Conservation (phyloP, 2,888 invertebrate genomes). For the Ophraella communa region DNA sequence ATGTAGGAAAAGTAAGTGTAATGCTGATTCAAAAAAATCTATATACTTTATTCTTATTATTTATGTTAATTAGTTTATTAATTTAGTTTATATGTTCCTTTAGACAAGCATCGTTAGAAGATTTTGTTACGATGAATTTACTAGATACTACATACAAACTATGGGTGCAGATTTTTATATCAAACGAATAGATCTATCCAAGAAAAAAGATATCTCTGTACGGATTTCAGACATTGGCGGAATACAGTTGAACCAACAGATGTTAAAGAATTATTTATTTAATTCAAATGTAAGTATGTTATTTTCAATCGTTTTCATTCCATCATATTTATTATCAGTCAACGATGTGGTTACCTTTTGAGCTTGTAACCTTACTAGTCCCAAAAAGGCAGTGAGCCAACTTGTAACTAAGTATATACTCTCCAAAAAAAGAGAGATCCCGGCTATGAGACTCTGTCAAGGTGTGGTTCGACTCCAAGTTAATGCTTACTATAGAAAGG, state of each 20-base stretch:
- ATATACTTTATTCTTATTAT: no score
- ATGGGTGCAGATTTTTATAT: slow-evolving; percentile 77
- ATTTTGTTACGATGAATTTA: slow-evolving; percentile 73
- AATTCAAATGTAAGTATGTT: slow-evolving; percentile 69
- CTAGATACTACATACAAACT: slow-evolving; percentile 68
- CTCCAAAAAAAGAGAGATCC: no score
- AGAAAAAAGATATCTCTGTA: slow-evolving; percentile 68
- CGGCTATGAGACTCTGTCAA: no score
- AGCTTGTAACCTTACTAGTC: no score
- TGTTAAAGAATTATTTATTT: slow-evolving; percentile 79
- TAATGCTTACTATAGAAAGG: no score
- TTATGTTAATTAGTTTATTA: background rate
- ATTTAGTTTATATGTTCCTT: slow-evolving; percentile 36
- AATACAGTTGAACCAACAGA: slow-evolving; percentile 73
- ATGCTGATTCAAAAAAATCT: no score
- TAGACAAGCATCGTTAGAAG: slow-evolving; percentile 70
- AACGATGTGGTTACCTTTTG: no score
- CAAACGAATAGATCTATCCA: slow-evolving; percentile 67
- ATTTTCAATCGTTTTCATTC: no score
- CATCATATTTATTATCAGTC: no score
- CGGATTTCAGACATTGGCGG: slow-evolving; percentile 89
- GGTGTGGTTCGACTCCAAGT: no score
- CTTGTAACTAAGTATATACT: no score
- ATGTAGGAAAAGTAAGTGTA: slow-evolving; percentile 77
- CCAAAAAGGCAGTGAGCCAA: no score